These are phyloP conservation scores for Bos javanicus DNA, from an alignment of 2,113 vertebrate genomes.

Conservation along the genomic window DNA sequence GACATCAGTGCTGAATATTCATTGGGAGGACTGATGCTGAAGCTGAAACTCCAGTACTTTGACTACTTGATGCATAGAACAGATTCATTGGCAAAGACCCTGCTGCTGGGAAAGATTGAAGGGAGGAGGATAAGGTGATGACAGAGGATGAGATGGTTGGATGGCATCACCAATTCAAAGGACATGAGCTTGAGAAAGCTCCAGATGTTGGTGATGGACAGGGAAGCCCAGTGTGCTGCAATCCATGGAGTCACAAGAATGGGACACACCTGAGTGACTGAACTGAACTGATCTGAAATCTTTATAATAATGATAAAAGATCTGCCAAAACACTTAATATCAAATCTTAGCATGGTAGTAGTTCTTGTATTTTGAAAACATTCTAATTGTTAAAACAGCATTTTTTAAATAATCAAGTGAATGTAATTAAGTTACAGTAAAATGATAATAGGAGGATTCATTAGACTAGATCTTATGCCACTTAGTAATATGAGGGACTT, in stretches of 20 bases:
- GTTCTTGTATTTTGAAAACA: not conserved
- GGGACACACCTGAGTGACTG: not conserved
- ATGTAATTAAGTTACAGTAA: not conserved
- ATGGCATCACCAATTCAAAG: not conserved
- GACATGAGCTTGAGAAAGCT: not conserved
- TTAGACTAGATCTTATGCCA: not conserved
- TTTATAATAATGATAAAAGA: not conserved
- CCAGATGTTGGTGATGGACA: not conserved
- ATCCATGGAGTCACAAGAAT: rapidly evolving
- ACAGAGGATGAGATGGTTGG: not conserved
- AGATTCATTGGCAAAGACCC: not conserved
- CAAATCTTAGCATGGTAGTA: not conserved
- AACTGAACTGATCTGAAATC: not conserved
- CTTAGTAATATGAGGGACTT: not conserved
- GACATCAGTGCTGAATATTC: not conserved
- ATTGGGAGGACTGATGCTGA: not conserved
- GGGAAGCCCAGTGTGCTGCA: not conserved
- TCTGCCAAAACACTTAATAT: not conserved
- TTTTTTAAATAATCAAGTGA: not conserved
- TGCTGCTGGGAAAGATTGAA: not conserved
- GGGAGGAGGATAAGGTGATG: not conserved
- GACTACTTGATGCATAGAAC: not conserved
- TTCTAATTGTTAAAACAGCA: not conserved
- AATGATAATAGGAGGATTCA: not conserved
- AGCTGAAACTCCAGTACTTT: not conserved